These are phyloP conservation scores for Drosophila oshimai DNA, from an alignment of 1,140 invertebrate genomes.

Conservation along the genomic window DNA sequence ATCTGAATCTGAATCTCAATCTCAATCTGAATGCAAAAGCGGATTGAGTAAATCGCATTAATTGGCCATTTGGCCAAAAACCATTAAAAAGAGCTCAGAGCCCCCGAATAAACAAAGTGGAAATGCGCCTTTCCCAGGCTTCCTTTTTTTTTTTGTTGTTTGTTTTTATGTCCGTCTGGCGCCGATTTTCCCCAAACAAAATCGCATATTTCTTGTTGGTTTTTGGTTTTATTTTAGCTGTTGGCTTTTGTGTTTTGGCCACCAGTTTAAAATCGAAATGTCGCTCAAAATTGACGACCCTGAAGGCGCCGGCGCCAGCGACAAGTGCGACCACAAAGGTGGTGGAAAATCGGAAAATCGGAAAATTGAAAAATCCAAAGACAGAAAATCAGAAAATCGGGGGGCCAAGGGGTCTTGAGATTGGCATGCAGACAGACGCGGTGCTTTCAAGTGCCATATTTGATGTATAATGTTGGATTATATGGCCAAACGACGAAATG, in stretches of 20 bases:
- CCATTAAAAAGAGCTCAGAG: constrained; percentile 36
- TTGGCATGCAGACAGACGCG: constrained; percentile 8
- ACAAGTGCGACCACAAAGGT: constrained; percentile 36
- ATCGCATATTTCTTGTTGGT: constrained; percentile 19
- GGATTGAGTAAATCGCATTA: constrained; percentile 61
- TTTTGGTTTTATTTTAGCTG: background rate
- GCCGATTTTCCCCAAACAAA: constrained; percentile 43
- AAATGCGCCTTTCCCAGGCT: constrained; percentile 45
- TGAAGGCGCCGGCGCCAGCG: constrained; percentile 56
- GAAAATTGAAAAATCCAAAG: no score
- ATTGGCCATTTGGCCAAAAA: constrained; percentile 35
- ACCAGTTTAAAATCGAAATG: constrained; percentile 48
- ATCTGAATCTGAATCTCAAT: no score
- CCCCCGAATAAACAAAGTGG: constrained; percentile 54
- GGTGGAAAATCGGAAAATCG: background rate
- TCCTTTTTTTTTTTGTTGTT: constrained; percentile 1
- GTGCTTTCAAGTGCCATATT: constrained; percentile 33
- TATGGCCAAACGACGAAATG: constrained; percentile 26
- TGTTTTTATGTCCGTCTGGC: constrained; percentile 69
- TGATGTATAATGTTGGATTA: constrained; percentile 13
- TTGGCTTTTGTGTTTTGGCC: constrained; percentile 9
- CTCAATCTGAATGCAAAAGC: constrained; percentile 51
- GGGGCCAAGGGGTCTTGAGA: background rate
- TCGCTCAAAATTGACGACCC: constrained; percentile 61
- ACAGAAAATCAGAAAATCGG: background rate